Percentiles rank a stretch among this genome's conserved stretches.
phyloP scores from a whole-genome alignment of 2,113 vertebrate genomes.

The Hyperoodon ampullatus region DNA sequence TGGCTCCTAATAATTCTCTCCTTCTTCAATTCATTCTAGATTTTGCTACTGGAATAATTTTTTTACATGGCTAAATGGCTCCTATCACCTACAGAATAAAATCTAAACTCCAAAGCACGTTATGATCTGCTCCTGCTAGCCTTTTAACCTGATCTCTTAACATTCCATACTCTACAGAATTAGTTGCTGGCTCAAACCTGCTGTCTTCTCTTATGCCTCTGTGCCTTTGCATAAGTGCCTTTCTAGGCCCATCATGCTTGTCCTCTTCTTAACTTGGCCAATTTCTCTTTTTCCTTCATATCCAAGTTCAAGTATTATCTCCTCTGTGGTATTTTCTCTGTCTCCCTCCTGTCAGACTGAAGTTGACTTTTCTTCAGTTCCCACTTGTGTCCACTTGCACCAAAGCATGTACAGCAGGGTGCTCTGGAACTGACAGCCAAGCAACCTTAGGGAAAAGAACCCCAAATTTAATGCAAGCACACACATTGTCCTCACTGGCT shows the following conservation, averaged over 20 bases:
- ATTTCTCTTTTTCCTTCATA: neutral
- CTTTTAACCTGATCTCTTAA: neutral
- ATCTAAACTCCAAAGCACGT: neutral
- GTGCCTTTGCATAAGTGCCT: neutral
- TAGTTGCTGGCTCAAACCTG: neutral
- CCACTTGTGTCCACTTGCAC: neutral
- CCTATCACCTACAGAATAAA: neutral
- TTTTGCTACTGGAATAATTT: neutral
- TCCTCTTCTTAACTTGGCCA: neutral
- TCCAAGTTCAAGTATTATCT: neutral
- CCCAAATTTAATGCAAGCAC: neutral
- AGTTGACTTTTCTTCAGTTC: neutral
- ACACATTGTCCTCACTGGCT: neutral
- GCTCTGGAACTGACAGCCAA: neutral
- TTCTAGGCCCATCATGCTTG: neutral
- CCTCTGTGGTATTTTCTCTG: neutral
- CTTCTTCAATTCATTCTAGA: neutral
- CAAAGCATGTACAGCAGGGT: neutral
- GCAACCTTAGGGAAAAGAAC: neutral
- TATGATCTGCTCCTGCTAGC: neutral
- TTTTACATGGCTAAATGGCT: neutral
- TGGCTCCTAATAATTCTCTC: neutral
- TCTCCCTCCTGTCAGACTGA: neutral
- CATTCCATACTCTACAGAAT: neutral
- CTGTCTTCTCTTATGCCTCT: neutral